Percentiles rank a stretch among this genome's conserved stretches.
These are phyloP conservation scores for Edolisoma coerulescens DNA, from an alignment of 2,113 vertebrate species.

Conservation along the genomic window DNA sequence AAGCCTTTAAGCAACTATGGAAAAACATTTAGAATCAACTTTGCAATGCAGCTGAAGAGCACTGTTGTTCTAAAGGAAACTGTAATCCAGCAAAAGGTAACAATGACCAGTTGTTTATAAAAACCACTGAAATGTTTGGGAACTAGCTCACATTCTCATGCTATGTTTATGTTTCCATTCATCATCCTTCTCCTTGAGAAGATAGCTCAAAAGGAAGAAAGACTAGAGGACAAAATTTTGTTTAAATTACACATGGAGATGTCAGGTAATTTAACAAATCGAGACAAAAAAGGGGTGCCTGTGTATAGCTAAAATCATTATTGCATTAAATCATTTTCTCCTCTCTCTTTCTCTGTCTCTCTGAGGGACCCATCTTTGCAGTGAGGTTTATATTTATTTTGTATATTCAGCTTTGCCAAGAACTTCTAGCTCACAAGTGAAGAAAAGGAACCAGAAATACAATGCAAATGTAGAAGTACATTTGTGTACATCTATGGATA, in stretches of 20 bases:
- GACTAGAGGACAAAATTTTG: slow-evolving; percentile 70
- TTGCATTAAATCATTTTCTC: slow-evolving; percentile 67
- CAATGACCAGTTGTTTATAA: slow-evolving; percentile 77
- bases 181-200: slow-evolving; percentile 75
- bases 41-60: slow-evolving; percentile 60
- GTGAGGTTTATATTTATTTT: slow-evolving; percentile 36
- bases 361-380: neutral
- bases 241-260: slow-evolving; percentile 74
- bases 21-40: slow-evolving; percentile 70
- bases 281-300: slow-evolving; percentile 63
- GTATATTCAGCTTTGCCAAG: slow-evolving; percentile 31
- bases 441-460: neutral
- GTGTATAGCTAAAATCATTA: slow-evolving; percentile 72
- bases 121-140: slow-evolving; percentile 77
- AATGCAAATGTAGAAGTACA: neutral
- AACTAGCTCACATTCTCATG: slow-evolving; percentile 77
- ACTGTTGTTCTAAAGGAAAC: slow-evolving; percentile 57
- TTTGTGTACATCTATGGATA: no score
- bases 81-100: slow-evolving; percentile 72
- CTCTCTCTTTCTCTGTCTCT: neutral
- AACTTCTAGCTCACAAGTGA: slow-evolving; percentile 7
- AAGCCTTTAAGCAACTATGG: slow-evolving; percentile 57
- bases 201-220: slow-evolving; percentile 72
- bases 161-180: slow-evolving; percentile 78
- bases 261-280: slow-evolving; percentile 76